A percentile compares a stretch with the other conserved stretches of the same genome.
phyloP scores from a whole-genome alignment of 2,888 invertebrate species.

The Carpatolechia fugitivella region DNA sequence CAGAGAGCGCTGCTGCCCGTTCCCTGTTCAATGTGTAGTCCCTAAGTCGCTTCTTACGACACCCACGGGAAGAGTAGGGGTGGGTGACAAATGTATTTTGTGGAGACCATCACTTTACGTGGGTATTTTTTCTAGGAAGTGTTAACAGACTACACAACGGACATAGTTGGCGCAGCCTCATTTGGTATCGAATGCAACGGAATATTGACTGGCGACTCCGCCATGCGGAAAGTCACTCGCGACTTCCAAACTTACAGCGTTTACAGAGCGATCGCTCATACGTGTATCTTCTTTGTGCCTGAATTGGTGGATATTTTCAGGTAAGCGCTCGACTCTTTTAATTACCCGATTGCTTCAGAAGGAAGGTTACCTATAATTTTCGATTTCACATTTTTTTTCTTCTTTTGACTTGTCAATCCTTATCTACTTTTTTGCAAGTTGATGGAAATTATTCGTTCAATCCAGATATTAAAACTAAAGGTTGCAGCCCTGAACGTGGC shows the following conservation, averaged over 20 bases:
- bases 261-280: conserved; percentile 27
- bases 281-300: conserved; percentile 39
- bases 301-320: conserved; percentile 32
- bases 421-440: too few relatives aligned
- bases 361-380: too few relatives aligned
- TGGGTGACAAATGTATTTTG: too few relatives aligned
- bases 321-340: conserved; percentile 24
- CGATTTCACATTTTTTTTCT: too few relatives aligned
- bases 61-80: too few relatives aligned
- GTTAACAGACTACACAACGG: conserved; percentile 35
- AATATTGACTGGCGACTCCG: conserved; percentile 32
- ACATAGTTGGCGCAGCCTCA: conserved; percentile 34
- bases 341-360: neutral
- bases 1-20: too few relatives aligned
- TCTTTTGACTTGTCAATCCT: too few relatives aligned
- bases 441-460: too few relatives aligned
- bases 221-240: conserved; percentile 30
- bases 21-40: too few relatives aligned
- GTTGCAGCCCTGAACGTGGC: too few relatives aligned
- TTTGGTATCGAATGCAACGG: conserved; percentile 36
- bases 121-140: conserved; percentile 24
- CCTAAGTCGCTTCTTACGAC: neutral
- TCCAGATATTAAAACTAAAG: too few relatives aligned
- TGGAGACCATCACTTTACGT: too few relatives aligned
- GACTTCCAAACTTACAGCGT: conserved; percentile 29